Evolutionary conservation across 2,797 vertebrate species (phyloP).

Genomic region (Amblyraja radiata): DNA sequence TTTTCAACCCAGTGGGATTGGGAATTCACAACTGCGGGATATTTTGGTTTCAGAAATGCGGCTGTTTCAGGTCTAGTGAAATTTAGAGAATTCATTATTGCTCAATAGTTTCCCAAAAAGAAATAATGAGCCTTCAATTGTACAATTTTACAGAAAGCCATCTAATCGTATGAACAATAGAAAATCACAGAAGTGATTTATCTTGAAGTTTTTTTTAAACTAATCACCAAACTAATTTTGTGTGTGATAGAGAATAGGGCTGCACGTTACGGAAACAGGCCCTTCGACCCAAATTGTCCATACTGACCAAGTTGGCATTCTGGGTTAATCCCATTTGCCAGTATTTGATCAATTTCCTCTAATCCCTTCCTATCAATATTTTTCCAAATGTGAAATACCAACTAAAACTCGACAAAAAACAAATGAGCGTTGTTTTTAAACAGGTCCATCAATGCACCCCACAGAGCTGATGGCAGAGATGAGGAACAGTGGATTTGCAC

Average conservation of each 20-base stretch:
- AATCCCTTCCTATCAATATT: no score
- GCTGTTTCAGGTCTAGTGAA: no score
- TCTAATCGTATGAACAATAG: conserved; percentile 97
- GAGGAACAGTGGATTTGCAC: conserved; percentile 98
- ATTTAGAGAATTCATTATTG: no score
- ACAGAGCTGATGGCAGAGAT: conserved; percentile 99
- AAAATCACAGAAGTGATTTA: conserved; percentile 98
- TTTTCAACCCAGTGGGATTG: background rate
- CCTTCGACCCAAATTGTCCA: no score
- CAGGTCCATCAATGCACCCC: conserved; percentile 99
- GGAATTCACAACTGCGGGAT: background rate
- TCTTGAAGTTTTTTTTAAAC: conserved; percentile 88
- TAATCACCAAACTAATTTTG: conserved; percentile 70
- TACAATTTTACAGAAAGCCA: conserved; percentile 87
- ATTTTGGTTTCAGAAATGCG: no score
- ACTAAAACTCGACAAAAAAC: conserved; percentile 76
- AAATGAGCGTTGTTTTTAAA: conserved; percentile 93
- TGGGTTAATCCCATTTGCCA: no score
- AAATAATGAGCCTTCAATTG: no score
- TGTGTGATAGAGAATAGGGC: no score
- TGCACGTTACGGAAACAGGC: no score
- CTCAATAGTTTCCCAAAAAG: no score
- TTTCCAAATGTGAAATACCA: conserved; percentile 63
- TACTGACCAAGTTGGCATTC: no score
- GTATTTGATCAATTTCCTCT: no score